Conservation (phyloP, 2,113 vertebrate genomes). For the Neolamprologus falcicula region DNA sequence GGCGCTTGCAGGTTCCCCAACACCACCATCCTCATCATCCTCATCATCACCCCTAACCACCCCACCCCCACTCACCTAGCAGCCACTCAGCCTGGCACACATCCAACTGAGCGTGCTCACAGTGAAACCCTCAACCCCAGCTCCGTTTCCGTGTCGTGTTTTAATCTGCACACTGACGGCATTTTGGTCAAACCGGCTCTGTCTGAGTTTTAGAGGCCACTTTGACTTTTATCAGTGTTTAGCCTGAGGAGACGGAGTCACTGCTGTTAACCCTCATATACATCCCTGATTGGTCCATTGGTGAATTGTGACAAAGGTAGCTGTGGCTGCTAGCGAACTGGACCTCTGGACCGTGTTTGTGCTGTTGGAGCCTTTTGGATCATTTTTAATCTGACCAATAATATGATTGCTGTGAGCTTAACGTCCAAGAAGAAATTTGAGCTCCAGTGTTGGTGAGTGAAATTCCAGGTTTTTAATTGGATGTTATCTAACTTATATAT, state of each 20-base stretch:
- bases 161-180: neutral
- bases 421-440: neutral
- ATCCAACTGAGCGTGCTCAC: neutral
- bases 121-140: neutral
- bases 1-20: neutral
- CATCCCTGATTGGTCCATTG: neutral
- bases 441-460: neutral
- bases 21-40: neutral
- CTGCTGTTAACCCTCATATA: neutral
- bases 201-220: neutral
- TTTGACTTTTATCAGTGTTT: neutral
- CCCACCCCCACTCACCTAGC: neutral
- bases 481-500: neutral
- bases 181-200: neutral
- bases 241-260: neutral
- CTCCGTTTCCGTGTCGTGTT: neutral
- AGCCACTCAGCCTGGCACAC: neutral
- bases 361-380: neutral
- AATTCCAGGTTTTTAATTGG: neutral
- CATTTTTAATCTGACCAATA: neutral
- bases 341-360: neutral
- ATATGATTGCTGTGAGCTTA: neutral
- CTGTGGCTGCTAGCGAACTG: neutral
- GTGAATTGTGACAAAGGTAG: neutral
- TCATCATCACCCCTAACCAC: neutral